Conservation (phyloP, 1,140 invertebrate genomes). For the Mesaphorura yosii region DNA sequence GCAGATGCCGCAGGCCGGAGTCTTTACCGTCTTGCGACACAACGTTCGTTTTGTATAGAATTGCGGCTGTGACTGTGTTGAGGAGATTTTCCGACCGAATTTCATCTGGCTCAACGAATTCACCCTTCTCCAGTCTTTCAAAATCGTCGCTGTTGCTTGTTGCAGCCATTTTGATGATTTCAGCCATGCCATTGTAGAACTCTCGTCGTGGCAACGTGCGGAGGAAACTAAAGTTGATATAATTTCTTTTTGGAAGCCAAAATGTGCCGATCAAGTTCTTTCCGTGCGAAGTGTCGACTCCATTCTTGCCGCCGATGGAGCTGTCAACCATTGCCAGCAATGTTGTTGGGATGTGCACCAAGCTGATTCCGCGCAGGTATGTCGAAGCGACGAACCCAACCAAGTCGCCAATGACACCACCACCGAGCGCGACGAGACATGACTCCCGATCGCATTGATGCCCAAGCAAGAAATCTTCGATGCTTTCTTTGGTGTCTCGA, state of each 20-base stretch:
- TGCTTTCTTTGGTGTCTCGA: background rate
- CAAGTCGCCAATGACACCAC: slow-evolving; percentile 4
- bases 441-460: slow-evolving; percentile 1
- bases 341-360: slow-evolving; percentile 1
- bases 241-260: slow-evolving; percentile 1
- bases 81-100: background rate
- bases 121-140: background rate
- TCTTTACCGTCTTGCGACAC: background rate
- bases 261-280: slow-evolving; percentile 6
- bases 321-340: slow-evolving; percentile 4
- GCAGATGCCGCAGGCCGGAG: background rate
- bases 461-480: background rate
- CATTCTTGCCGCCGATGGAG: slow-evolving; percentile 3
- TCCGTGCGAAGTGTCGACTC: background rate
- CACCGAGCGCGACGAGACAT: background rate
- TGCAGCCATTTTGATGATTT: slow-evolving; percentile 5
- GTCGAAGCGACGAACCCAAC: slow-evolving; percentile 10
- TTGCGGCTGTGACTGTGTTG: background rate
- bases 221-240: background rate
- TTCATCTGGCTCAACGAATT: background rate
- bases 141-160: background rate
- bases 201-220: background rate
- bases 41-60: background rate
- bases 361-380: slow-evolving; percentile 1
- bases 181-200: slow-evolving; percentile 6